Evolutionary conservation across 2,113 vertebrate species (phyloP).

Genomic region (Nanorana parkeri): DNA sequence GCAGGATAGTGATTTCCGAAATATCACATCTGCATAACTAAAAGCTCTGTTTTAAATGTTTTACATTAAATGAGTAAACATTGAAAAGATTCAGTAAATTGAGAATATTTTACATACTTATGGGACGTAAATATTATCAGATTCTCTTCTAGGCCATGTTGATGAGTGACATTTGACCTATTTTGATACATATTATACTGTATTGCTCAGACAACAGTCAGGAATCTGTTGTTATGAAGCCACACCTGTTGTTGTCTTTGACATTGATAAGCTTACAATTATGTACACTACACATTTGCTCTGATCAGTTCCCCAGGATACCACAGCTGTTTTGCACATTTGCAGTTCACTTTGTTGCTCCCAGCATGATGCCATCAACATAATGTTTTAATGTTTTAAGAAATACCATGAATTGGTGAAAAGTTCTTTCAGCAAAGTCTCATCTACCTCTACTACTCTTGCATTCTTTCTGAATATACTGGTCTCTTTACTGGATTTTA

Average conservation of each 20-base stretch:
- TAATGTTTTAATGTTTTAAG: too few relatives aligned
- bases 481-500: too few relatives aligned
- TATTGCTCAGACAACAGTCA: not conserved
- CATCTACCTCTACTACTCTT: too few relatives aligned
- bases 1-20: too few relatives aligned
- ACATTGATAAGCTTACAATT: not conserved
- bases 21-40: too few relatives aligned
- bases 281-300: not conserved
- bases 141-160: not conserved
- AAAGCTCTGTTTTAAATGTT: too few relatives aligned
- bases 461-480: too few relatives aligned
- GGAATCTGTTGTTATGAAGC: not conserved
- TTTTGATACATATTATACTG: not conserved
- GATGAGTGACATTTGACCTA: not conserved
- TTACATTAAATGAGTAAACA: too few relatives aligned
- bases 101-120: not conserved
- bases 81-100: too few relatives aligned
- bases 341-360: constrained; percentile 8
- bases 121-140: not conserved
- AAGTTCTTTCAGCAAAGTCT: too few relatives aligned
- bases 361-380: not conserved
- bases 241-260: constrained; percentile 34
- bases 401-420: too few relatives aligned
- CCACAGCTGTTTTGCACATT: constrained; percentile 3
- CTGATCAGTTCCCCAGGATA: not conserved